Evolutionary conservation across 2,113 vertebrate genomes (phyloP).

Genomic region (Anhinga anhinga): DNA sequence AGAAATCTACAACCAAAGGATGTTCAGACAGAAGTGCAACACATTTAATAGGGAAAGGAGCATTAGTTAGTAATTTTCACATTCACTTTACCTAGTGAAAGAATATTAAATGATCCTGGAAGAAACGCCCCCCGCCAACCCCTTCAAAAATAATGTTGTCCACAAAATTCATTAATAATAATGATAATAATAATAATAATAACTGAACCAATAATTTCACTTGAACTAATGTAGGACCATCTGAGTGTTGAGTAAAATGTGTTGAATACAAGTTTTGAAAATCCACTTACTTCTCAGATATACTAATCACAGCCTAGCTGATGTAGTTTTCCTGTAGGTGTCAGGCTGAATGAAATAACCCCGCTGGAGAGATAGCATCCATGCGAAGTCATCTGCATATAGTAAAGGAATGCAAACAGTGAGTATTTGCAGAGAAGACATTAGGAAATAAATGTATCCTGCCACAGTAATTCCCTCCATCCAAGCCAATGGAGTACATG

Average conservation of each 20-base stretch:
- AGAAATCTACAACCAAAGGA: background rate
- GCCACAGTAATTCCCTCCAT: background rate
- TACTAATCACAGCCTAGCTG: background rate
- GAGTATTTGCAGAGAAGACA: background rate
- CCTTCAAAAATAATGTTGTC: background rate
- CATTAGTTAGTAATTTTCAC: background rate
- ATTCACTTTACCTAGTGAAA: background rate
- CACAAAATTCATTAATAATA: background rate
- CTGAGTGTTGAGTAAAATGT: background rate
- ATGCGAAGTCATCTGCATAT: background rate
- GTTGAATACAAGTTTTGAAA: background rate
- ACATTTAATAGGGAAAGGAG: background rate
- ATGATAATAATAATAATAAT: background rate
- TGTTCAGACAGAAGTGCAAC: background rate
- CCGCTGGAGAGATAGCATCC: background rate
- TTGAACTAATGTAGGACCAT: background rate
- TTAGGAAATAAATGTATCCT: background rate
- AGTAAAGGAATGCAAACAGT: background rate
- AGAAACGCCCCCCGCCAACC: accelerated
- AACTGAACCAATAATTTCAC: background rate
- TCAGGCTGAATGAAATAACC: background rate
- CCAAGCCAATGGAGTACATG: background rate
- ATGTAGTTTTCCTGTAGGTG: background rate
- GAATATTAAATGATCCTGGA: background rate
- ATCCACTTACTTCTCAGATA: background rate